These are phyloP conservation scores for Eulimnadia texana DNA, from an alignment of 1,140 invertebrate species.

Conservation along the genomic window DNA sequence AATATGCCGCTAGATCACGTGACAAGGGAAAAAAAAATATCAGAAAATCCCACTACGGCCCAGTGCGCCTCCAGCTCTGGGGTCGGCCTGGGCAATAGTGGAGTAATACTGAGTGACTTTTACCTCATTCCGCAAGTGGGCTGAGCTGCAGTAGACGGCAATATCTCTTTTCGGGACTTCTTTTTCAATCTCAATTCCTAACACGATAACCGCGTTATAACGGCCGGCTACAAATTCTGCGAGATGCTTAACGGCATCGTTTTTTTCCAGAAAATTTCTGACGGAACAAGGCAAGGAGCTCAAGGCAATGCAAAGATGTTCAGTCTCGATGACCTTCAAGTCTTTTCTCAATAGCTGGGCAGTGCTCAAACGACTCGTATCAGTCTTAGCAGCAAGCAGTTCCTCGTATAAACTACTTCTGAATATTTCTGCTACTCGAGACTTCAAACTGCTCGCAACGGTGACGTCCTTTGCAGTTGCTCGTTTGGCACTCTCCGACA, in stretches of 20 bases:
- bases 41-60: too few relatives aligned
- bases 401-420: constrained; percentile 6
- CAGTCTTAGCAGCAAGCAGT: constrained; percentile 16
- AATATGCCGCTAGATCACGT: too few relatives aligned
- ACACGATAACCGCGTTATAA: not conserved
- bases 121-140: constrained; percentile 4
- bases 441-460: constrained; percentile 7
- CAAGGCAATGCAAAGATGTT: constrained; percentile 7
- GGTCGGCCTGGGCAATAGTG: too few relatives aligned
- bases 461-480: constrained; percentile 17
- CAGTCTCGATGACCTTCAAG: constrained; percentile 11
- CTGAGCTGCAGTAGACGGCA: not conserved
- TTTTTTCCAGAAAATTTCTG: not conserved
- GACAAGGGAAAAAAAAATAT: too few relatives aligned
- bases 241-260: not conserved
- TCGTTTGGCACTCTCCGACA: constrained; percentile 16
- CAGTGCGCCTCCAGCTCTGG: too few relatives aligned
- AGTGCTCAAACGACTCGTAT: constrained; percentile 11
- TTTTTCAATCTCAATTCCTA: not conserved
- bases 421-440: constrained; percentile 4
- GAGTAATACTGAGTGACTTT: too few relatives aligned
- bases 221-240: not conserved
- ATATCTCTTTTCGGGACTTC: not conserved
- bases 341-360: constrained; percentile 16
- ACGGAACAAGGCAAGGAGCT: constrained; percentile 12